Base-by-base conservation (phyloP, 64 coral and sea anemone genomes). In the Montipora sp. region DNA sequence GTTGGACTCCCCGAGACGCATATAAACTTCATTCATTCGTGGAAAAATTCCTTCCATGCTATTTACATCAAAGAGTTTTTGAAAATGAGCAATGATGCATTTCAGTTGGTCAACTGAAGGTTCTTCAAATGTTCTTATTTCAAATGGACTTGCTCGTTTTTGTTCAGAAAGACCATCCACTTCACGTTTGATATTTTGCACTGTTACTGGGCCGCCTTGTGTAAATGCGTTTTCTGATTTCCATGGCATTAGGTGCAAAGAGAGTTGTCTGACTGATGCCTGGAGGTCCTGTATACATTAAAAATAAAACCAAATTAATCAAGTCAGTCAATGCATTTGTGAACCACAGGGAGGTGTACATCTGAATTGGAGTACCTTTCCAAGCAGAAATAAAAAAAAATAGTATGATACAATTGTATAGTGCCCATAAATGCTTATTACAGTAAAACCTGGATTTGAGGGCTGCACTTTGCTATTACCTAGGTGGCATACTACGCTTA, bases 1-100 rank as follows among this genome's bases (percentile, higher is more conserved):
- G 75, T 67, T 66, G 3, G 94, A 90, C 73, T 99, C 98, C 55
- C 98, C 98, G 85, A 99, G 88, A 67, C 84, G 90, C 78, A 93
- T 85, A 77, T 99, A 99, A 66, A 99, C 78, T 80, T 99, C 98
- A 76, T 94, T 99, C 98, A 99, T 99, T 76, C 92, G 81, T 75
- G 98, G 94, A 87, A 99, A 99, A 21, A 96, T 83, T 83, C 98
- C 98, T 12, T 89, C 71, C 1, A 96, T 77, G 47, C 48, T 96
- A 5, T 65, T 90, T 10, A 99, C 89, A 91, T 99, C 98, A 81
- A 99, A 99, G 5, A 99, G 89, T 81, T 96, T 99, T 76, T 99
- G 98, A 76, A 99, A 99, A 70, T 99, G 98, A 23, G 94, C 98
- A 68, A 99, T 79, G 80, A 99, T 96, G 57, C 91, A 92, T 21